phyloP scores from a whole-genome alignment of 30 jellyfish, hydroid and myxozoan species.

The Pseudorhiza aurosa region DNA sequence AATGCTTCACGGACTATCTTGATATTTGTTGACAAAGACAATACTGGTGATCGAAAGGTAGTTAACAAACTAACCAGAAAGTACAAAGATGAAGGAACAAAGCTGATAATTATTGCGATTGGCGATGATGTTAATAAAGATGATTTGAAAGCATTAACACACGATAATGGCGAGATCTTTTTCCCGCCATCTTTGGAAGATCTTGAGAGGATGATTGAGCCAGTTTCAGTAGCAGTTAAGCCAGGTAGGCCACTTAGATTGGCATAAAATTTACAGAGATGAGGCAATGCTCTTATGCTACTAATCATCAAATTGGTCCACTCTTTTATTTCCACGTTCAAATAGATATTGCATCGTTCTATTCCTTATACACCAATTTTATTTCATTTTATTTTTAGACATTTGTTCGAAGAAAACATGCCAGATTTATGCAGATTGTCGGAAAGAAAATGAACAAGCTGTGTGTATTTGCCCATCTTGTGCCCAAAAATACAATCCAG shows the following conservation, averaged over 20 bases:
- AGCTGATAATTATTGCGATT: conserved; percentile 66
- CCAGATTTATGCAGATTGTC: conserved; percentile 51
- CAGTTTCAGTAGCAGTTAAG: conserved; percentile 54
- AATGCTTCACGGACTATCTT: conserved; percentile 74
- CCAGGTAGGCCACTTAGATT: conserved; percentile 91
- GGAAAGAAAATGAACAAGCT: conserved; percentile 8
- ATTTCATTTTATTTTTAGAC: conserved; percentile 29
- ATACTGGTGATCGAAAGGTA: conserved; percentile 36
- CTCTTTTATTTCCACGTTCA: too few species aligned
- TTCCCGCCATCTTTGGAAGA: conserved; percentile 85
- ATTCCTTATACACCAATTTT: too few species aligned
- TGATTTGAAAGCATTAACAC: conserved; percentile 40
- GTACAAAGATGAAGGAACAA: conserved; percentile 75
- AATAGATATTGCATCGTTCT: too few species aligned
- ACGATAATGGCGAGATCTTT: conserved; percentile 69
- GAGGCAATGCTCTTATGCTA: too few species aligned
- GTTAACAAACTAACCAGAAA: conserved; percentile 67
- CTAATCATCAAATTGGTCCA: too few species aligned
- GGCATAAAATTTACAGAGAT: too few species aligned
- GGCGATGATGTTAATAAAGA: conserved; percentile 62
- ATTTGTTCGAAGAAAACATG: conserved; percentile 48
- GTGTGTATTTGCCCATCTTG: conserved; percentile 81
- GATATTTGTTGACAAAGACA: conserved; percentile 77
- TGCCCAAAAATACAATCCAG: conserved; percentile 32
- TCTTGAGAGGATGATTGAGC: conserved; percentile 48